These are phyloP conservation scores for Carassius gibelio DNA, from an alignment of 2,113 vertebrate genomes.

Conservation along the genomic window DNA sequence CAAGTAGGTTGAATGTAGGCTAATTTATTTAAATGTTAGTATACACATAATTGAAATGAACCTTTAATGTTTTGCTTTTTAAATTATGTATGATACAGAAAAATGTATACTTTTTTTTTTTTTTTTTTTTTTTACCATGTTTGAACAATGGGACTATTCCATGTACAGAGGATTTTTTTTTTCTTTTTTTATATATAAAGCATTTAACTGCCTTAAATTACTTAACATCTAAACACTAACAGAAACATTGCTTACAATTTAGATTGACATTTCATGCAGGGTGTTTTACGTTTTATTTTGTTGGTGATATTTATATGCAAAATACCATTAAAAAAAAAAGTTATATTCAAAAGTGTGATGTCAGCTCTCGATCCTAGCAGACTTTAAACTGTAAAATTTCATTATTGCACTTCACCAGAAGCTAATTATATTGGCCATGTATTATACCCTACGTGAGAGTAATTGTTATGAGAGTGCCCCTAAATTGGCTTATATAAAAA, in stretches of 20 bases:
- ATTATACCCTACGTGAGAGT: neutral
- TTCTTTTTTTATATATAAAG: no score
- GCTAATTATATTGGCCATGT: neutral
- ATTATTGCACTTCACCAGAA: no score
- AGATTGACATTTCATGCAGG: neutral
- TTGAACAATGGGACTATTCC: neutral
- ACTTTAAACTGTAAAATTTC: neutral
- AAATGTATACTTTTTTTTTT: neutral
- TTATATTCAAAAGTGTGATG: neutral
- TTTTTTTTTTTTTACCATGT: neutral
- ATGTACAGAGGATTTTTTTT: neutral
- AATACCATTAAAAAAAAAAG: neutral
- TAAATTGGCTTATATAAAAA: neutral
- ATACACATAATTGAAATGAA: neutral
- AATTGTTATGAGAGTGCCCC: neutral
- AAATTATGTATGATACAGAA: neutral
- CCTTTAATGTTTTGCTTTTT: neutral
- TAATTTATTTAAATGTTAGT: slow-evolving; percentile 16
- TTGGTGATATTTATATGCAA: slow-evolving; percentile 17
- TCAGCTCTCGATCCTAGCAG: neutral
- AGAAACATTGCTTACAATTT: neutral
- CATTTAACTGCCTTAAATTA: neutral
- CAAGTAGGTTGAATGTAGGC: neutral
- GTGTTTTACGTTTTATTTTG: neutral
- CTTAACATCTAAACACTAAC: neutral